phyloP scores from a whole-genome alignment of 2,113 vertebrate genomes.

The Leptocoma aspasia region DNA sequence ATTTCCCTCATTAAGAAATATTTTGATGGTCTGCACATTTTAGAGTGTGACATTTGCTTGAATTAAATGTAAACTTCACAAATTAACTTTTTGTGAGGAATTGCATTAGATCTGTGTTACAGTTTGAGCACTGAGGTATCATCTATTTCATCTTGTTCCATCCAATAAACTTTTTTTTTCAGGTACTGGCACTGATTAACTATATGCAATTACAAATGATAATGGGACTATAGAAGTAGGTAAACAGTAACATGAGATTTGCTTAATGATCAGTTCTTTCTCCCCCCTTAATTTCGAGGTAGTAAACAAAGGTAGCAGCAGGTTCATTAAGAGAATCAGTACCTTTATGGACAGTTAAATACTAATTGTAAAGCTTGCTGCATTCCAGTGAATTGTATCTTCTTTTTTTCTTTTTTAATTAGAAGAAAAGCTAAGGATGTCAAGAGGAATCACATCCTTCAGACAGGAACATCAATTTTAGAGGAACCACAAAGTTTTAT shows the following conservation, averaged over 20 bases:
- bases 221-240: background rate
- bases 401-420: constrained; percentile 6
- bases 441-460: background rate
- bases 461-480: background rate
- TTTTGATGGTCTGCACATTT: background rate
- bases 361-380: background rate
- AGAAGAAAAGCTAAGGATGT: background rate
- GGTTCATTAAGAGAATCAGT: constrained; percentile 31
- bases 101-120: background rate
- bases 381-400: background rate
- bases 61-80: background rate
- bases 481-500: background rate
- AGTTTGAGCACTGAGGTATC: background rate
- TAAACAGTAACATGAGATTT: background rate
- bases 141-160: background rate
- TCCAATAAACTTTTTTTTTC: background rate
- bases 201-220: background rate
- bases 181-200: background rate
- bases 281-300: background rate
- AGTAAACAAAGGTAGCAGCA: constrained; percentile 3
- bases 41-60: background rate
- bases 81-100: background rate
- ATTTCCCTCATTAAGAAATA: background rate
- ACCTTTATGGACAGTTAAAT: constrained; percentile 38
- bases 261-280: background rate